Evolutionary conservation across 2,113 vertebrate species (phyloP).

Genomic region (Silurus meridionalis): DNA sequence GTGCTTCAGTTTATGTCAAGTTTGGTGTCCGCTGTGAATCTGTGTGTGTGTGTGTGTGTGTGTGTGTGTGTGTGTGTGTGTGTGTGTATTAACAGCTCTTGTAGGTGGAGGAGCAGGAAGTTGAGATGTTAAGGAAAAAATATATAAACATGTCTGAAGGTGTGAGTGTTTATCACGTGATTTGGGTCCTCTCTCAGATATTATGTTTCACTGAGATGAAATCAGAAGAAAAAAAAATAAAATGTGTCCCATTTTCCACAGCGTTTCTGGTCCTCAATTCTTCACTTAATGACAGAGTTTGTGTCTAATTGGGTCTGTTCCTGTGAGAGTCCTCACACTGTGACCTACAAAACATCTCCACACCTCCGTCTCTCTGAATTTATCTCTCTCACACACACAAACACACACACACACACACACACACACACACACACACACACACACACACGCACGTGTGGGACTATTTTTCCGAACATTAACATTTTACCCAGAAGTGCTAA

Average conservation of each 20-base stretch:
- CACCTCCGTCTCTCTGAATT: background rate
- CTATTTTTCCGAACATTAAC: background rate
- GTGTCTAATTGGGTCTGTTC: constrained; percentile 60
- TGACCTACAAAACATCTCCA: constrained; percentile 58
- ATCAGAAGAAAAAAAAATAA: background rate
- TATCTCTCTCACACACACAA: background rate
- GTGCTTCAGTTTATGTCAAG: no score
- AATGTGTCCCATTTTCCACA: background rate
- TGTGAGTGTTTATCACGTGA: no score
- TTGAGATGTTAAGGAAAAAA: no score
- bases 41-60: no score
- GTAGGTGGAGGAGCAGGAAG: no score
- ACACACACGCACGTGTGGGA: background rate
- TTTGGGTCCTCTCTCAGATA: background rate
- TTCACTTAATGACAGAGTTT: constrained; percentile 51
- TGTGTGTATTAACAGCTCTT: no score
- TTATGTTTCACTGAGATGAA: background rate
- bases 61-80: no score
- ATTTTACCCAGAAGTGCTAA: background rate
- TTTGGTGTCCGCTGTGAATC: no score
- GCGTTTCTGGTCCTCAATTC: constrained; percentile 31
- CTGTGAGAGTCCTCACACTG: constrained; percentile 41
- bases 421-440: no score
- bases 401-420: no score
- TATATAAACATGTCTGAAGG: no score